Evolutionary conservation across 2,113 vertebrate species (phyloP).

Genomic region (Ceuthmochares aereus): DNA sequence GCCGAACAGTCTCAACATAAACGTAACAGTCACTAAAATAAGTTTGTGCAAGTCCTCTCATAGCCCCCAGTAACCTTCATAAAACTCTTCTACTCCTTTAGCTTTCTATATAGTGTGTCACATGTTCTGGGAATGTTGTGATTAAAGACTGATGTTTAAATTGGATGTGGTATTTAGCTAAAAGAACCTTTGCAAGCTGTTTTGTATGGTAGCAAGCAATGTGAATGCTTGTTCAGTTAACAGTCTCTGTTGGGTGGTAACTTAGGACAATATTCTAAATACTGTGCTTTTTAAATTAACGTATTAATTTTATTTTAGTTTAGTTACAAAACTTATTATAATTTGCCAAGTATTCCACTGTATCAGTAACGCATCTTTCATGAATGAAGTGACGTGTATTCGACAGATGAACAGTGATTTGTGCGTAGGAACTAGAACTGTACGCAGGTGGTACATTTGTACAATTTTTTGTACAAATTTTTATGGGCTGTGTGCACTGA

Average conservation of each 20-base stretch:
- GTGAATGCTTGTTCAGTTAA: background rate
- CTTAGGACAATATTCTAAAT: background rate
- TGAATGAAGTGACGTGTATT: background rate
- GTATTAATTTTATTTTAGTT: background rate
- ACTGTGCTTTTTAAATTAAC: background rate
- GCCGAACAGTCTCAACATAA: too few species aligned
- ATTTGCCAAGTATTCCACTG: background rate
- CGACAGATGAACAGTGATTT: background rate
- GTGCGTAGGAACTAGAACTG: background rate
- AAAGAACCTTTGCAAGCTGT: background rate
- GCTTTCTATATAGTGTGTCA: background rate
- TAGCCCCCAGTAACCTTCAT: background rate
- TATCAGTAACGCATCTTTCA: background rate
- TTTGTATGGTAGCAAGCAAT: background rate
- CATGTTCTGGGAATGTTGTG: background rate
- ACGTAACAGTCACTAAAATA: background rate
- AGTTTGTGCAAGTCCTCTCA: background rate
- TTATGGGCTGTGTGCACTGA: background rate
- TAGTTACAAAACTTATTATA: background rate
- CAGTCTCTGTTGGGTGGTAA: background rate
- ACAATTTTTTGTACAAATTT: background rate
- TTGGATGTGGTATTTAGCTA: background rate
- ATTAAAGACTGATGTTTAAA: background rate
- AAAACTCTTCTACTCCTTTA: background rate
- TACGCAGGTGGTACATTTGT: constrained; percentile 19